Base-by-base conservation (phyloP, 1,140 invertebrate genomes). In the Bombus fervidus region DNA sequence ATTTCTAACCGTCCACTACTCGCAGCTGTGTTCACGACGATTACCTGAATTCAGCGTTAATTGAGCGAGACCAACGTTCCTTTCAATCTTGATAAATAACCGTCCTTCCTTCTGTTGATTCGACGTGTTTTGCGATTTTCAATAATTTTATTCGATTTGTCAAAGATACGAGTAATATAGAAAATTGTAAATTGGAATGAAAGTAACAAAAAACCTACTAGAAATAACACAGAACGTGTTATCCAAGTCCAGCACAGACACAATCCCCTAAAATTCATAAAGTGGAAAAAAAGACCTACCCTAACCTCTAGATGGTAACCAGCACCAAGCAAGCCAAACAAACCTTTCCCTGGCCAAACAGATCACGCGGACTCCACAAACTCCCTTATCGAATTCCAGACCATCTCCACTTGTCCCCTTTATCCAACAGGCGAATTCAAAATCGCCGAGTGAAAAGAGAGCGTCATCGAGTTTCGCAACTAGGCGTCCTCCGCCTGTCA, bases 1-100 rank as follows among this genome's bases (percentile, higher is more conserved):
- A 85, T 85, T 85, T 85, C 68, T 22, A 41, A 9, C 64, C n/a
- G 9, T 64, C 43, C 15, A 31, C 4, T 4, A 18, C 18, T 37
- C 18, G n/a, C 77, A 79, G 83, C 74, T 80, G 83, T 39, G 59
- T 59, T 22, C 57, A 6, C 53, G 31, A 31, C 37, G 43, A 59
- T 85, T 73, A 72, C 1, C 37, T 1, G 39, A 68, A 57, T 72
- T 22, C 31, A 12, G 31, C 39, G 25, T 77, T 85, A 85, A 85
- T 72, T 72, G 34, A 43, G 31, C n/a, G 66, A 28, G 79, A 69
- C 75, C 10, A 9, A 25, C 22, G n/a, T 12, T 43, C 34, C 59
- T 13, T 47, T 28, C 10, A 3, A n/a, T 3, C 4, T 3, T 31
- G 13, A n/a, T 9, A 59, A 66, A 83, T 47, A 37, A 66, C n/a